Evolutionary conservation across 2,797 vertebrate species (phyloP).

Genomic region (Diplodus puntazzo): DNA sequence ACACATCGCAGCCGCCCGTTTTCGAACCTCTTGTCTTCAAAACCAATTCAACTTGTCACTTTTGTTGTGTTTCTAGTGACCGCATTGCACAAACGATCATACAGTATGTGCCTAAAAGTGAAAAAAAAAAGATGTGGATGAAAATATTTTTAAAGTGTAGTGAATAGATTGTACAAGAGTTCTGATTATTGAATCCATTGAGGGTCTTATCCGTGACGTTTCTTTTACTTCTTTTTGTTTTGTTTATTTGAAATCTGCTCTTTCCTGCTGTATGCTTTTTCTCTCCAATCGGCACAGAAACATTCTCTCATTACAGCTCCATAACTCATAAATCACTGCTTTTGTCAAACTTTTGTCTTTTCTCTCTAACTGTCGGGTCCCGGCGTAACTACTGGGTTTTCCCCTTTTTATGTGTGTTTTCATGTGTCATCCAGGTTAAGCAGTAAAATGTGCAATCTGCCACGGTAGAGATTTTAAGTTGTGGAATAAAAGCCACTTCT

Average conservation of each 20-base stretch:
- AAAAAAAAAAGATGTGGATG: conserved; percentile 39
- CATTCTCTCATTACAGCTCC: conserved; percentile 54
- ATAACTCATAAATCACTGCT: conserved; percentile 70
- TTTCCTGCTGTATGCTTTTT: conserved; percentile 46
- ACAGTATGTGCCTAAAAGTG: conserved; percentile 77
- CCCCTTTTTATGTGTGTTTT: conserved; percentile 57
- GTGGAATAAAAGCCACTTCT: conserved; percentile 84
- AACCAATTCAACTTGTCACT: conserved; percentile 52
- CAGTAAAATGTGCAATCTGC: conserved; percentile 71
- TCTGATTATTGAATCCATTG: conserved; percentile 10
- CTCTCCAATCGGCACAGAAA: conserved; percentile 21
- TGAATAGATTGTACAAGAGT: conserved; percentile 52
- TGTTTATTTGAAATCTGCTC: conserved; percentile 43
- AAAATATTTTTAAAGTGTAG: conserved; percentile 67
- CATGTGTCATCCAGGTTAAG: conserved; percentile 56
- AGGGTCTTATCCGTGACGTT: conserved; percentile 52
- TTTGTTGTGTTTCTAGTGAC: conserved; percentile 55
- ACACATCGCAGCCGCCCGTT: conserved; percentile 34
- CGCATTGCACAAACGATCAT: conserved; percentile 68
- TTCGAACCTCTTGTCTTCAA: conserved; percentile 31
- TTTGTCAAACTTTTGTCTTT: conserved; percentile 56
- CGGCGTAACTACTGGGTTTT: conserved; percentile 53
- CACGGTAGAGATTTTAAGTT: conserved; percentile 74
- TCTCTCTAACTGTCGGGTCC: conserved; percentile 56
- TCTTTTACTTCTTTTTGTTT: conserved; percentile 9